Evolutionary conservation across 2,888 invertebrate species (phyloP).

Genomic region (Parelbella ahira): DNA sequence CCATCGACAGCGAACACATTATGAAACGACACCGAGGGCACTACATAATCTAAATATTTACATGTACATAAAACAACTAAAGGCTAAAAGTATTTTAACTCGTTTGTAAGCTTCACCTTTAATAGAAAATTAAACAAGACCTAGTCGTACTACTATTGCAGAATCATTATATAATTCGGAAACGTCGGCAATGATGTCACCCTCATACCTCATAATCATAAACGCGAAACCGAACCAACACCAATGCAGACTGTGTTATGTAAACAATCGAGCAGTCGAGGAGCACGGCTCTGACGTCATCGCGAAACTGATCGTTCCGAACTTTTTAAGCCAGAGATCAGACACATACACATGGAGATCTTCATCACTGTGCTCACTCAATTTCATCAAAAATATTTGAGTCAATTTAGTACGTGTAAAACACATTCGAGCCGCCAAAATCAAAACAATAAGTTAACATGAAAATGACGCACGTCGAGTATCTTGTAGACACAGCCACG

Average conservation of each 20-base stretch:
- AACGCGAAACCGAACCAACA: constrained; percentile 28
- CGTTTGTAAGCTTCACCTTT: constrained; percentile 63
- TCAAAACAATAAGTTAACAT: constrained; percentile 1
- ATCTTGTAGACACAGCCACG: constrained; percentile 25
- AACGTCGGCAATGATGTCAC: no score
- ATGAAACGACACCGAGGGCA: constrained; percentile 36
- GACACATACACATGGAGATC: constrained; percentile 8
- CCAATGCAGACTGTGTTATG: no score
- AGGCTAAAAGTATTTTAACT: constrained; percentile 53
- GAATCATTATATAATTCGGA: no score
- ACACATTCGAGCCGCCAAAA: constrained; percentile 17
- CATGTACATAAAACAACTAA: constrained; percentile 63
- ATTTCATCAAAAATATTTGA: no score
- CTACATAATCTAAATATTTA: constrained; percentile 54
- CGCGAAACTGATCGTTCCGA: constrained; percentile 11
- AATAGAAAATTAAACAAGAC: no score
- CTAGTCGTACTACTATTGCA: no score
- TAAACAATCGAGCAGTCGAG: no score
- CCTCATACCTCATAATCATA: no score
- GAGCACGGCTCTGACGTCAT: no score
- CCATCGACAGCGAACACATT: no score
- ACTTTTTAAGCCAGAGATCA: constrained; percentile 15
- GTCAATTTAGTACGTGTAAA: constrained; percentile 15
- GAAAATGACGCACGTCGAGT: constrained; percentile 23
- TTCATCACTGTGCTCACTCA: no score